phyloP scores from a whole-genome alignment of 2,113 vertebrate species.

The Parus major region DNA sequence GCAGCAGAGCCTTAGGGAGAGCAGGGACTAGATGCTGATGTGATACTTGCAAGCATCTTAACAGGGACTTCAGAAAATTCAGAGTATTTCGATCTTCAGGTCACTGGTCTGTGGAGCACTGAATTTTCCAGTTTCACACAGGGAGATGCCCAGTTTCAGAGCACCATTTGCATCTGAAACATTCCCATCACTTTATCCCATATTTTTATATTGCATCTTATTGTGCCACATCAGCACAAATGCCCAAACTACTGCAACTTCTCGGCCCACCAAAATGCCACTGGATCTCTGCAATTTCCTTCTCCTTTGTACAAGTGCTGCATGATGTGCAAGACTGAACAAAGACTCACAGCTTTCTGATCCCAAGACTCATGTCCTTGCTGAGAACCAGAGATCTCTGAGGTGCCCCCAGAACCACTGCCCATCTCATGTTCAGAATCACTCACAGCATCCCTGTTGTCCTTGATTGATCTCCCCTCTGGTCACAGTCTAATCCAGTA shows the following conservation, averaged over 20 bases:
- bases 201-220: background rate
- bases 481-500: background rate
- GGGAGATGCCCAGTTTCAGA: background rate
- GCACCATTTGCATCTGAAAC: background rate
- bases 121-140: background rate
- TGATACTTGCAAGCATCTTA: conserved; percentile 8
- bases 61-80: conserved; percentile 23
- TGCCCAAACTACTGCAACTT: background rate
- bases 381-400: background rate
- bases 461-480: background rate
- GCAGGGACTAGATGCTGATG: conserved; percentile 32
- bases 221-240: background rate
- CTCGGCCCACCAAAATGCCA: background rate
- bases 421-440: background rate
- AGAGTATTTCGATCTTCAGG: background rate
- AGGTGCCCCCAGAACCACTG: background rate
- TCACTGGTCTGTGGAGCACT: background rate
- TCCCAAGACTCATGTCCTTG: background rate
- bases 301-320: background rate
- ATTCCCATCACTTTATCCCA: background rate
- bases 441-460: accelerated
- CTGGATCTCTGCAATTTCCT: background rate
- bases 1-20: conserved; percentile 50
- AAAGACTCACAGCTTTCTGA: accelerated
- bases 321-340: accelerated